phyloP scores from a whole-genome alignment of 2,888 invertebrate species.

The Podabrus alpinus region DNA sequence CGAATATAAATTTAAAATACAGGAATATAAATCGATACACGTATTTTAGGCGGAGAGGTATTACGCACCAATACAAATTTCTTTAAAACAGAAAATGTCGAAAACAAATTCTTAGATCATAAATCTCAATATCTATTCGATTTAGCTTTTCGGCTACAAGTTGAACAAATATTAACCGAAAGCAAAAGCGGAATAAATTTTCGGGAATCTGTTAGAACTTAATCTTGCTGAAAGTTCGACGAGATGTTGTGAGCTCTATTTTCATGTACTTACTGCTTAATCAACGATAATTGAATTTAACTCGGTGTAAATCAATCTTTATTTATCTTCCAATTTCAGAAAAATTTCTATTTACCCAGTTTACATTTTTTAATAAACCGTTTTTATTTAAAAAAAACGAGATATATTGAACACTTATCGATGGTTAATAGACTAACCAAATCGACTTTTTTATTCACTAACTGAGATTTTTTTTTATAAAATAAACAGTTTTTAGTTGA shows the following conservation, averaged over 20 bases:
- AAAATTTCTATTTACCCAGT: background rate
- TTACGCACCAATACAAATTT: constrained; percentile 1
- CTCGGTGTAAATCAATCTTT: background rate
- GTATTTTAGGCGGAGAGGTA: background rate
- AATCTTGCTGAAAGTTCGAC: background rate
- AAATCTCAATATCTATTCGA: constrained; percentile 1
- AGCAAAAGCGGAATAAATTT: constrained; percentile 1
- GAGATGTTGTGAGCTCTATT: background rate
- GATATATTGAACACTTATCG: too few species aligned
- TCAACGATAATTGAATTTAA: background rate
- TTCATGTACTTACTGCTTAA: background rate
- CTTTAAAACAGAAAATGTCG: background rate
- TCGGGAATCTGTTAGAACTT: background rate
- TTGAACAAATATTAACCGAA: constrained; percentile 1
- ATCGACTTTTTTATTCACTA: background rate
- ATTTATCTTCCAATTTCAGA: background rate
- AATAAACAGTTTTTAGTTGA: background rate
- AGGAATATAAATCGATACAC: background rate
- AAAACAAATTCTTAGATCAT: constrained; percentile 4
- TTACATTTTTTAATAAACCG: background rate
- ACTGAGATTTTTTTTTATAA: background rate
- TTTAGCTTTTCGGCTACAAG: constrained; percentile 1
- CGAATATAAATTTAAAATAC: background rate
- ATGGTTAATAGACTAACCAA: background rate
- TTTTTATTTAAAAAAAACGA: background rate